Evolutionary conservation across 2,888 invertebrate genomes (phyloP), one percentile per base, ranked within the genome.

Genomic region (Homarus gammarus): DNA sequence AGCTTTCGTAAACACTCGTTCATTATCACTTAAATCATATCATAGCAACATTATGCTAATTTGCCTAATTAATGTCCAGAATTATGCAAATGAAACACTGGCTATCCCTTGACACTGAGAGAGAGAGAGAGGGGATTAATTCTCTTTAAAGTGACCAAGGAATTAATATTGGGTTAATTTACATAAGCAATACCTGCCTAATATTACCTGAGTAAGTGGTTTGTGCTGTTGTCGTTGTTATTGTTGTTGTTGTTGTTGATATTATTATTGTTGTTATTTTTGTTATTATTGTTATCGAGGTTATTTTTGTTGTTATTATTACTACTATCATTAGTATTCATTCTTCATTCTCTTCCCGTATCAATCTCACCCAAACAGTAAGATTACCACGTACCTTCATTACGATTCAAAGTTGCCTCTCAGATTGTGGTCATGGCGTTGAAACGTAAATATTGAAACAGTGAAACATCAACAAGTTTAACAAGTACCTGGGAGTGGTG

Each of bases 21-120:
- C 40, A 61, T 61, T 61, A 64, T 64, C 38, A 64, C 38, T 64
- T 40, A 40, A 31, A 79, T 79, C 56, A 56, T 84, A 61, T 75
- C 36, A 36, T 70, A 75, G 51, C 49, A 84, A 38, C 61, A 40
- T 84, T 75, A 75, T 75, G 75, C 61, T 84, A 84, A 84, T 84
- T 10, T 56, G 31, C 40, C 73, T 84, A 49, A 84, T 84, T 84
- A 84, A 61, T 75, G 73, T 75, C 49, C 40, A 27, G 84, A 18
- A 56, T 84, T 84, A 84, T 84, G 84, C 61, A 61, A n/a, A 12
- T n/a, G 56, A 61, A 49, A 49, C n/a, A 3, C 6, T 3, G 64
- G 64, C n/a, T 64, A 27, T 2, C 6, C 27, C 64, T 18, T n/a
- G 6, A 44, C 6, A 78, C 33, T n/a, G 22, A 78, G 78, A 78